Base-by-base conservation (phyloP, 2,888 invertebrate genomes). In the Tachina lurida region DNA sequence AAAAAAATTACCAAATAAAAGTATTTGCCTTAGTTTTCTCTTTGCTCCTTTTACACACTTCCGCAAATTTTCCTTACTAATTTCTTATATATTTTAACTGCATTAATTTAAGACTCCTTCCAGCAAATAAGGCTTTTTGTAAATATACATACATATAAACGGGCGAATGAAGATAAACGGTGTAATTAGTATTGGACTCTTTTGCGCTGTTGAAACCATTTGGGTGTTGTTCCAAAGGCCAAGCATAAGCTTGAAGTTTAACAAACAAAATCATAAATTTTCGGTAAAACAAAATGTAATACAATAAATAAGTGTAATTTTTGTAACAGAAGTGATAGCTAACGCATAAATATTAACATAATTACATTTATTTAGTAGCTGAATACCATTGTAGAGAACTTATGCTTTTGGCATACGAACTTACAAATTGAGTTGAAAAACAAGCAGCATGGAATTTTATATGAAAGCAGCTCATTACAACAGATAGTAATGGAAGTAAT, bases 121-220 rank as follows among this genome's bases (percentile, higher is more conserved):
- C 54, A 19, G 60, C 10, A 39, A 60, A 54, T 39, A 49, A 31
- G 7, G 0, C 31, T 60, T 68, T 39, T 63, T 39, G 22, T 76
- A n/a, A n/a, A n/a, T n/a, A n/a, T n/a, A n/a, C n/a, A n/a, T n/a
- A n/a, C n/a, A 39, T 52, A 39, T 54, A 22, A 63, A 19, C 43
- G 60, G 41, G 52, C 49, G 58, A 78, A 88, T 88, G 75, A 88
- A 88, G 87, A 88, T 84, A 86, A 87, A 88, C 79, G 86, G 84
- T 54, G 84, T 84, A 87, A 87, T 88, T 88, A 87, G 84, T 75
- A 76, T 67, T 52, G 73, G 67, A 63, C 81, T 12, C 49, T 63
- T 67, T 67, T 67, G 39, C 17, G 43, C 17, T 68, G 12, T 39
- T 52, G 12, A 43, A 43, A 43, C 43, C 63, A 19, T 63, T 43